Percentiles rank a stretch among this genome's conserved stretches.
Conservation (phyloP, 2,888 invertebrate genomes). For the Galerucella pusilla region DNA sequence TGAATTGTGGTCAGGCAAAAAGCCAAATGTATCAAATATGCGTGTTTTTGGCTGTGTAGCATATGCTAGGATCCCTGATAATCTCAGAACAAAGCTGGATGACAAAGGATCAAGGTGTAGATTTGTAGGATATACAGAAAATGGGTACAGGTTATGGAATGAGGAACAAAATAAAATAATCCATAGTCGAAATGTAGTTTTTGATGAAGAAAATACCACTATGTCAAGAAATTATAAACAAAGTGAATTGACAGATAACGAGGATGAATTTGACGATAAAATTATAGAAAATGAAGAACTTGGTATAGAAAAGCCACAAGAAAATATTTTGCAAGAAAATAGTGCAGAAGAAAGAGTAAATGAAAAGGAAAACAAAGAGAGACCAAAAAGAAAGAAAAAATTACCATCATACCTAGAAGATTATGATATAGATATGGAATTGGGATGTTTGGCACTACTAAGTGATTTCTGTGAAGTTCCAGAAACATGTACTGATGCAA, state of each 20-base stretch:
- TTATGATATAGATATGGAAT: conserved; percentile 14
- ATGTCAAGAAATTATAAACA: background rate
- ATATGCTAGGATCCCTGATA: conserved; percentile 12
- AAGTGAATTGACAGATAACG: background rate
- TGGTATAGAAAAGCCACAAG: too few relatives aligned
- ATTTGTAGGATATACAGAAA: too few relatives aligned
- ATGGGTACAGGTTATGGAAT: too few relatives aligned
- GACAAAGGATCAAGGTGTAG: too few relatives aligned
- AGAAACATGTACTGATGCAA: conserved; percentile 32
- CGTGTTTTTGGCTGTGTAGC: conserved; percentile 37
- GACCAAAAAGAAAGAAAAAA: conserved; percentile 33
- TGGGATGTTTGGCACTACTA: conserved; percentile 39
- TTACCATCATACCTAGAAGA: conserved; percentile 35
- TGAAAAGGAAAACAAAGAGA: conserved; percentile 6
- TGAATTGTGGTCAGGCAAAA: conserved; percentile 4
- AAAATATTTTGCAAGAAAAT: background rate
- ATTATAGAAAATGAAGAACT: background rate
- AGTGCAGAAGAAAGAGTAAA: background rate
- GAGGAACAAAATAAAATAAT: too few relatives aligned
- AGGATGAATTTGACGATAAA: too few relatives aligned
- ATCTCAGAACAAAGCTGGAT: too few relatives aligned
- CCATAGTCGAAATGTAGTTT: too few relatives aligned
- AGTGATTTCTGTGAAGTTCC: conserved; percentile 32
- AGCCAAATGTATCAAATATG: conserved; percentile 33
- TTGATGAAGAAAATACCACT: too few relatives aligned